phyloP scores from a whole-genome alignment of 2,113 vertebrate genomes.

The Siniperca knerii region DNA sequence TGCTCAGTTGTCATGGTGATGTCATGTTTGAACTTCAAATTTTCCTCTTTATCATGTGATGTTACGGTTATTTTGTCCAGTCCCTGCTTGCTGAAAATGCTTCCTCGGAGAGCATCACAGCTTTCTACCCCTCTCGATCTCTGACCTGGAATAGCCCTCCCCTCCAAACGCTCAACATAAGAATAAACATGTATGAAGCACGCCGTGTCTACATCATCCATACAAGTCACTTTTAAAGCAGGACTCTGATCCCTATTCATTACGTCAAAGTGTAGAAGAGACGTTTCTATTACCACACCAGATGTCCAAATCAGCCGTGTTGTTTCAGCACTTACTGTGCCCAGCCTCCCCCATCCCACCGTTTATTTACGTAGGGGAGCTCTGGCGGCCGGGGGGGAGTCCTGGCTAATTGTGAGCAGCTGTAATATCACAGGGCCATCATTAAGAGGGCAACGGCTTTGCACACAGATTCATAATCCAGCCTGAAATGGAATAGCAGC shows the following conservation, averaged over 20 bases:
- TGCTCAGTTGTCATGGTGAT: background rate
- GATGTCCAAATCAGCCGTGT: slow-evolving; percentile 82
- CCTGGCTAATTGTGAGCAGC: slow-evolving; percentile 84
- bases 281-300: slow-evolving; percentile 79
- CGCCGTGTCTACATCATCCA: slow-evolving; percentile 56
- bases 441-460: slow-evolving; percentile 78
- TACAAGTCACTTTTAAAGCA: slow-evolving; percentile 53
- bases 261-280: slow-evolving; percentile 77
- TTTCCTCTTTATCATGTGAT: background rate
- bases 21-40: background rate
- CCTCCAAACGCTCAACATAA: slow-evolving; percentile 17
- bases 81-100: background rate
- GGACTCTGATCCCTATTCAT: slow-evolving; percentile 72
- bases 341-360: slow-evolving; percentile 75
- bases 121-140: background rate
- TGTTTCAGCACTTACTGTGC: slow-evolving; percentile 80
- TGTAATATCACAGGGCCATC: slow-evolving; percentile 79
- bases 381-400: slow-evolving; percentile 67
- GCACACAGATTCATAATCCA: slow-evolving; percentile 73
- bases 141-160: slow-evolving; percentile 40
- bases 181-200: slow-evolving; percentile 65
- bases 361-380: slow-evolving; percentile 83
- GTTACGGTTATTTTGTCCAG: background rate
- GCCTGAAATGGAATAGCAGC: slow-evolving; percentile 71
- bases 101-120: background rate